Conservation (phyloP, 2,113 vertebrate species). For the Gymnarchus niloticus region DNA sequence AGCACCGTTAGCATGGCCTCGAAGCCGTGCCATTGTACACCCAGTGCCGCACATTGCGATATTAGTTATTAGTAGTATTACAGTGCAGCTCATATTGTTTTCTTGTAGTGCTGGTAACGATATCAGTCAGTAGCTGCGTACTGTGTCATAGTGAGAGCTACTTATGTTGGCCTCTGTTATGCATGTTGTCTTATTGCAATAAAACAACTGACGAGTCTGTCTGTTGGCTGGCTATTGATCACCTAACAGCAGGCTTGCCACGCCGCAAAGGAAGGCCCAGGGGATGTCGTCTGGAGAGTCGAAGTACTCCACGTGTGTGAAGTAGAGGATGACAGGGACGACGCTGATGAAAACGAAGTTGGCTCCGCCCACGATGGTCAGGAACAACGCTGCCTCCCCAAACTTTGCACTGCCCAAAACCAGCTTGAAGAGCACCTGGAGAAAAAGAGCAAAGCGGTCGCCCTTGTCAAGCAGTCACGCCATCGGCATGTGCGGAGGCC, state of each 20-base stretch:
- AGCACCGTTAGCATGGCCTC: neutral
- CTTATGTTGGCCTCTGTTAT: no score
- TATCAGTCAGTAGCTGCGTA: neutral
- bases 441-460: slow-evolving; percentile 11
- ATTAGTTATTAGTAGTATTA: no score
- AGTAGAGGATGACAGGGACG: slow-evolving; percentile 86
- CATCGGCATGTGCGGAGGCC: neutral
- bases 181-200: neutral
- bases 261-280: slow-evolving; percentile 86
- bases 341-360: slow-evolving; percentile 85
- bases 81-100: neutral
- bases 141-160: no score
- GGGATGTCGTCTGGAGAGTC: slow-evolving; percentile 72
- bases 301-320: slow-evolving; percentile 88
- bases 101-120: neutral
- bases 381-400: slow-evolving; percentile 90
- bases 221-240: slow-evolving; percentile 36
- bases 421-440: slow-evolving; percentile 92
- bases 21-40: no score
- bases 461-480: neutral
- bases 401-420: slow-evolving; percentile 93
- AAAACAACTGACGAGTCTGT: neutral
- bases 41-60: no score
- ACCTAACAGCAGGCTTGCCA: slow-evolving; percentile 85
- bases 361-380: slow-evolving; percentile 82